Percentiles rank a stretch among this genome's conserved stretches.
Evolutionary conservation across 2,888 invertebrate species (phyloP).

Genomic region (Enchytraeus crypticus): DNA sequence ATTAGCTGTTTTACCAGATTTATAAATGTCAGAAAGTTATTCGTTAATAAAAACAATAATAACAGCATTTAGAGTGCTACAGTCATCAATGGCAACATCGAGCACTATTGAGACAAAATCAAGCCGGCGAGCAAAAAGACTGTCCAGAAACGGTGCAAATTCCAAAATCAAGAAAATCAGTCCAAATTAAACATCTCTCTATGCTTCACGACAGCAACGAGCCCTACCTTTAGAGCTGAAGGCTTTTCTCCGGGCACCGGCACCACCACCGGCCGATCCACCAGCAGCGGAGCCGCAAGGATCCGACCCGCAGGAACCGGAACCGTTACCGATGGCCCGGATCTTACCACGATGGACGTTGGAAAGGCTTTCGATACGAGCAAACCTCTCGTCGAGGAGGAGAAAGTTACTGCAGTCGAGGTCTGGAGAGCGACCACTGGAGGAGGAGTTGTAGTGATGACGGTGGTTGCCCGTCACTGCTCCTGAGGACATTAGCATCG

Average conservation of each 20-base stretch:
- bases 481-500: conserved; percentile 28
- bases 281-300: background rate
- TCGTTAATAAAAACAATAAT: no score
- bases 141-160: no score
- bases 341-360: background rate
- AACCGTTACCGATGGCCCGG: background rate
- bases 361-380: conserved; percentile 5
- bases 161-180: no score
- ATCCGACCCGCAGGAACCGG: background rate
- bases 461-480: background rate
- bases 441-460: background rate
- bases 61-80: no score
- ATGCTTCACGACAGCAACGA: no score
- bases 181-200: no score
- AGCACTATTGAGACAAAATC: no score
- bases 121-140: no score
- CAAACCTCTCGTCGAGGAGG: background rate
- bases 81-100: no score
- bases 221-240: conserved; percentile 2
- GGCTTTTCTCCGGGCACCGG: background rate
- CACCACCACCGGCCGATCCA: background rate
- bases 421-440: background rate
- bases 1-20: no score
- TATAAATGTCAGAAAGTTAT: no score
- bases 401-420: background rate